A percentile compares a stretch with the other conserved stretches of the same genome.
These are phyloP conservation scores for Champsocephalus gunnari DNA, from an alignment of 2,797 vertebrate species.

Conservation along the genomic window DNA sequence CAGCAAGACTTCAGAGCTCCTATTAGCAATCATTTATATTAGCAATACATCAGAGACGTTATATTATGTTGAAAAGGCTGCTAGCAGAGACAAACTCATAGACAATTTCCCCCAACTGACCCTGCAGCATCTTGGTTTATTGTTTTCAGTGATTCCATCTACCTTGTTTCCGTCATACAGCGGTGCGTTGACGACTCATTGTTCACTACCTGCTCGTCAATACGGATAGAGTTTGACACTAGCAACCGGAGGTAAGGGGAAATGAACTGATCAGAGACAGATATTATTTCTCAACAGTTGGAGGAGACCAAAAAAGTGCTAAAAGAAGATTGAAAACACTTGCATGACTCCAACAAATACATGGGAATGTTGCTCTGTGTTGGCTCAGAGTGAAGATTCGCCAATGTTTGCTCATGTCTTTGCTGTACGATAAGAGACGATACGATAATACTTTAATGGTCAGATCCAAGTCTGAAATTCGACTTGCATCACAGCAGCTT, in stretches of 20 bases:
- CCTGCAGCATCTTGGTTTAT: background rate
- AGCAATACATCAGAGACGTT: background rate
- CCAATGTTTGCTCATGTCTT: too few relatives aligned
- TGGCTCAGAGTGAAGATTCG: too few relatives aligned
- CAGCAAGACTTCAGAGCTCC: constrained; percentile 2
- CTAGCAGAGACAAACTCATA: background rate
- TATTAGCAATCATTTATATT: background rate
- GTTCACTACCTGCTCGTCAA: background rate
- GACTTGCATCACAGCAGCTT: too few relatives aligned
- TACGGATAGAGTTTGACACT: too few relatives aligned
- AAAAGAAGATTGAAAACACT: background rate
- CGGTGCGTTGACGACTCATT: background rate
- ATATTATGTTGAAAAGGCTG: background rate
- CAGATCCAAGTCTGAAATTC: too few relatives aligned
- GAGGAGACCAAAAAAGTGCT: background rate
- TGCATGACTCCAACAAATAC: too few relatives aligned
- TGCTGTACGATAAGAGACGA: too few relatives aligned
- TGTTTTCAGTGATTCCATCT: background rate
- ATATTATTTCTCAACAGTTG: background rate
- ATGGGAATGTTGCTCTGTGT: background rate
- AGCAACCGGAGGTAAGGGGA: too few relatives aligned
- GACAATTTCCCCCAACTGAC: background rate
- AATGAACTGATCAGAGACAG: background rate
- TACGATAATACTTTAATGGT: too few relatives aligned
- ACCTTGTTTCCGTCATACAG: background rate